Evolutionary conservation across 2,797 vertebrate species (phyloP).

Genomic region (Hoplostethus atlanticus): DNA sequence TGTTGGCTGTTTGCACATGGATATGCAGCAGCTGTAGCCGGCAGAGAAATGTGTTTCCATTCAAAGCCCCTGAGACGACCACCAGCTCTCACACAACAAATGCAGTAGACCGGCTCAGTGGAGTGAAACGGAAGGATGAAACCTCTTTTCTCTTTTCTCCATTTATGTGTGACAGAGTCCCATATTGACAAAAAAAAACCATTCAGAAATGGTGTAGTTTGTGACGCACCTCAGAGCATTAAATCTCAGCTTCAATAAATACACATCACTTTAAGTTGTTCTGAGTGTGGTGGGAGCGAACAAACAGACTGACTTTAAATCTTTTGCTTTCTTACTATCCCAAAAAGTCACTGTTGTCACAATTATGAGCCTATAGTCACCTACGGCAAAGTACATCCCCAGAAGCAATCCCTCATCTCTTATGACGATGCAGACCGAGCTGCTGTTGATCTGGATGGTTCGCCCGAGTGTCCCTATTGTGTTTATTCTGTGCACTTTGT

Average conservation of each 20-base stretch:
- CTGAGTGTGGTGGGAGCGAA: slow-evolving; percentile 24
- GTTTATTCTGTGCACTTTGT: too few relatives aligned
- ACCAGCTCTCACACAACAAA: slow-evolving; percentile 69
- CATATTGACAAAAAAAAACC: slow-evolving; percentile 51
- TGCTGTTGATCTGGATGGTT: too few relatives aligned
- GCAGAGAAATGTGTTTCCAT: slow-evolving; percentile 71
- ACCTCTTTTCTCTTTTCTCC: slow-evolving; percentile 38
- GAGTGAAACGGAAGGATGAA: slow-evolving; percentile 66
- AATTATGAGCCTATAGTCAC: slow-evolving; percentile 4
- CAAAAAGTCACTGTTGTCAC: slow-evolving; percentile 33
- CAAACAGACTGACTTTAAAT: slow-evolving; percentile 37
- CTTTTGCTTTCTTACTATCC: slow-evolving; percentile 4
- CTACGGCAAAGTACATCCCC: slow-evolving; percentile 24
- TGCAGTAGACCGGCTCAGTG: slow-evolving; percentile 63
- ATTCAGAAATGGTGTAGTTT: slow-evolving; percentile 33
- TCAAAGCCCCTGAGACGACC: slow-evolving; percentile 67
- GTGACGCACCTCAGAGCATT: slow-evolving; percentile 34
- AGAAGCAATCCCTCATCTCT: slow-evolving; percentile 42
- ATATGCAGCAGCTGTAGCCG: slow-evolving; percentile 72
- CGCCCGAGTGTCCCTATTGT: too few relatives aligned
- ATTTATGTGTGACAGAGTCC: slow-evolving; percentile 49
- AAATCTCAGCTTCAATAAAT: slow-evolving; percentile 47
- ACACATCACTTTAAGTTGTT: slow-evolving; percentile 36
- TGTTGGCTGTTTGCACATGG: slow-evolving; percentile 77
- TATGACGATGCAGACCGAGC: neutral